Evolutionary conservation across 2,888 invertebrate species (phyloP).

Genomic region (Polyommatus icarus): DNA sequence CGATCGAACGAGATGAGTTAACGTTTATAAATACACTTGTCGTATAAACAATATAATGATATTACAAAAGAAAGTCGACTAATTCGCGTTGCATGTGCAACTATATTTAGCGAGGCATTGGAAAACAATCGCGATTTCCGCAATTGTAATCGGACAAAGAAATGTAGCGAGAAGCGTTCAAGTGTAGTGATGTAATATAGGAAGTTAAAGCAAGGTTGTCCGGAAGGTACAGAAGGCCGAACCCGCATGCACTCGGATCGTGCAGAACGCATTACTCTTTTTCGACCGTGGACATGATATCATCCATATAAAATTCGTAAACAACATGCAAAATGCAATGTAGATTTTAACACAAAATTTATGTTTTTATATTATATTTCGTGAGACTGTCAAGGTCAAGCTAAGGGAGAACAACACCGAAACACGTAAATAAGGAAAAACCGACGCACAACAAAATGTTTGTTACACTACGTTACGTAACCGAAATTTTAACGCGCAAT

Average conservation of each 20-base stretch:
- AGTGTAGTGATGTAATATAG: constrained; percentile 71
- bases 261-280: constrained; percentile 49
- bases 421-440: constrained; percentile 1
- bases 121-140: constrained; percentile 36
- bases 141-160: constrained; percentile 51
- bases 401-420: not conserved
- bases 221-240: constrained; percentile 70
- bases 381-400: not conserved
- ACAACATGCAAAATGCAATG: not conserved
- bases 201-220: constrained; percentile 70
- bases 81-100: constrained; percentile 1
- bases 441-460: not conserved
- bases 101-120: constrained; percentile 29
- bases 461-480: constrained; percentile 56
- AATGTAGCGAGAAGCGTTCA: constrained; percentile 52
- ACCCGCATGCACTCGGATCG: constrained; percentile 60
- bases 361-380: not conserved
- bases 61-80: constrained; percentile 12
- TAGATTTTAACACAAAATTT: not conserved
- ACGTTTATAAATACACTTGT: not conserved
- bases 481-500: constrained; percentile 68
- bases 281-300: constrained; percentile 37
- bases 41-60: not conserved
- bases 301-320: not conserved
- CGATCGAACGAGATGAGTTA: constrained; percentile 4